Conservation (phyloP, 2,113 vertebrate genomes). For the Mesoclemmys tuberculata region DNA sequence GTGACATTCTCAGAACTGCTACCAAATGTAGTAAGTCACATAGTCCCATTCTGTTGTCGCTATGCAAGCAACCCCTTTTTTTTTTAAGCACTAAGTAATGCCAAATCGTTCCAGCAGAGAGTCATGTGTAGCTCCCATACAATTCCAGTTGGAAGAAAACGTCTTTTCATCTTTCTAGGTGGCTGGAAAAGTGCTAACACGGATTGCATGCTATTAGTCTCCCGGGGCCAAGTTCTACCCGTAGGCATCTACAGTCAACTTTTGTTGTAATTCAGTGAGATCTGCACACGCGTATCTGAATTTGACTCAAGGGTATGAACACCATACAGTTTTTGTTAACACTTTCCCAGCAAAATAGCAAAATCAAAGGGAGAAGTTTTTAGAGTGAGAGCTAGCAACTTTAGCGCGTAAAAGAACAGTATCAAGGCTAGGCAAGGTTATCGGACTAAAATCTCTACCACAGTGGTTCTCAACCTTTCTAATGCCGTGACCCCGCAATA, state of each 20-base stretch:
- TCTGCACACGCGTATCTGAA: neutral
- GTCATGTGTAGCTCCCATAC: neutral
- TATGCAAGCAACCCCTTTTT: neutral
- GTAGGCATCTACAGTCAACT: neutral
- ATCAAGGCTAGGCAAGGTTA: too few species aligned
- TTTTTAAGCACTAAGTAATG: neutral
- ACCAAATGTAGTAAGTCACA: neutral
- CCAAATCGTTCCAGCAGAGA: neutral
- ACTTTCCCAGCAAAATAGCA: neutral
- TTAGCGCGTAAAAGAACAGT: too few species aligned
- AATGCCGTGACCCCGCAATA: too few species aligned
- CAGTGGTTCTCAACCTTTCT: too few species aligned
- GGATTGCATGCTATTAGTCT: neutral
- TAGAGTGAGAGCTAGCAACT: too few species aligned
- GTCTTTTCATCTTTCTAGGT: conserved; percentile 6
- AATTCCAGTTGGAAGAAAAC: neutral
- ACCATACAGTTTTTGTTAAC: neutral
- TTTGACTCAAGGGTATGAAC: neutral
- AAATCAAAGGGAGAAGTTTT: neutral
- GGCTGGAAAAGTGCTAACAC: neutral
- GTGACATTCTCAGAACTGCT: neutral
- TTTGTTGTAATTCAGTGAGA: neutral
- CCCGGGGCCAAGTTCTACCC: neutral
- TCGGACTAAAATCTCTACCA: too few species aligned
- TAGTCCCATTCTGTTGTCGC: neutral